Percentiles rank a stretch among this genome's conserved stretches.
These are phyloP conservation scores for Arge pagana DNA, from an alignment of 2,888 invertebrate genomes.

Conservation along the genomic window DNA sequence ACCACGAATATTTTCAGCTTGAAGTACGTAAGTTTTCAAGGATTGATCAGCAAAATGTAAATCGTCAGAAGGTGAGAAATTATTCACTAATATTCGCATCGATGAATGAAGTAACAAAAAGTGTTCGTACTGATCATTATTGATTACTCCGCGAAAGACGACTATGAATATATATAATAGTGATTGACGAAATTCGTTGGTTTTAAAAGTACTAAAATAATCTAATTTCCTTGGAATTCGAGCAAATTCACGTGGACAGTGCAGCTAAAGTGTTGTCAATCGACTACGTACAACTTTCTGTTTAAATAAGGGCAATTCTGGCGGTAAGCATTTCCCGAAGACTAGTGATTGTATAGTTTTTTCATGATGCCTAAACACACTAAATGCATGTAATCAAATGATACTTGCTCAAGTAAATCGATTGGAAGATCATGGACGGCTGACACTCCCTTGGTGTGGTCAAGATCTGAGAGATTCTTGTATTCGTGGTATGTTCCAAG, in stretches of 20 bases:
- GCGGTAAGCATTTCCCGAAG: slow-evolving; percentile 9
- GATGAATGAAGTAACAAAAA: too few species aligned
- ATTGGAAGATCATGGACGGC: not conserved
- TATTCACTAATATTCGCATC: too few species aligned
- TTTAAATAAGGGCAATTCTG: not conserved
- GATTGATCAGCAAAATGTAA: too few species aligned
- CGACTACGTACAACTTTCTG: slow-evolving; percentile 5
- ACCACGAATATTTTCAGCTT: too few species aligned
- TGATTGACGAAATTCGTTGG: slow-evolving; percentile 29
- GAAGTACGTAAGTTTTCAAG: too few species aligned
- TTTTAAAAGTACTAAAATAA: not conserved
- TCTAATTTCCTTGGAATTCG: not conserved
- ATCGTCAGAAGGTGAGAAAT: too few species aligned
- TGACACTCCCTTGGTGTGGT: slow-evolving; percentile 1
- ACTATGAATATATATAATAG: slow-evolving; percentile 38
- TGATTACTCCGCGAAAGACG: too few species aligned
- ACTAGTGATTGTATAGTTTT: not conserved
- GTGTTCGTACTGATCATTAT: too few species aligned
- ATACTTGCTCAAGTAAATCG: slow-evolving; percentile 11
- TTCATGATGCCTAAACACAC: slow-evolving; percentile 8
- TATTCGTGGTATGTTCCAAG: slow-evolving; percentile 26
- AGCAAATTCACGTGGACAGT: not conserved
- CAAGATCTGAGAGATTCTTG: slow-evolving; percentile 6
- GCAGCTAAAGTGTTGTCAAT: not conserved
- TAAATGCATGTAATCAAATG: slow-evolving; percentile 27